phyloP scores from a whole-genome alignment of 2,888 invertebrate genomes.

The Tachina fera region DNA sequence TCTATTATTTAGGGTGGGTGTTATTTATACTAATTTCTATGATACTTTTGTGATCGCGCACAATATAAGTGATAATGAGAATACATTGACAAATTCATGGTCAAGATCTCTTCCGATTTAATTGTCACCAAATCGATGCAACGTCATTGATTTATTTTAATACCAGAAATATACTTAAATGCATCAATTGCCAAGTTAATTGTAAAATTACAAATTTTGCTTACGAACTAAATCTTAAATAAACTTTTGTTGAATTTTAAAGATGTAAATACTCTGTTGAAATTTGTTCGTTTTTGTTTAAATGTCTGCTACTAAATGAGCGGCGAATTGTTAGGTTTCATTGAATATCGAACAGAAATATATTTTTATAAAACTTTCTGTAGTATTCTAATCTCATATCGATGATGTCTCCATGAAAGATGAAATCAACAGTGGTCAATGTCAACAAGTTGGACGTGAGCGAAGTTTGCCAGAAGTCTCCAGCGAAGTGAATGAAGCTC shows the following conservation, averaged over 20 bases:
- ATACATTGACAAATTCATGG: conserved; percentile 66
- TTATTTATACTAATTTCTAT: conserved; percentile 78
- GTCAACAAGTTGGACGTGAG: too few species aligned
- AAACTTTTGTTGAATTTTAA: background rate
- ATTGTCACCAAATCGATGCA: conserved; percentile 49
- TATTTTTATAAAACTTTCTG: too few species aligned
- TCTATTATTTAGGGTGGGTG: conserved; percentile 52
- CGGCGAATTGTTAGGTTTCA: too few species aligned
- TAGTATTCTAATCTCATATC: too few species aligned
- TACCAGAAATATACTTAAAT: conserved; percentile 39
- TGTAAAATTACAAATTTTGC: conserved; percentile 7
- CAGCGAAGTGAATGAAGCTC: too few species aligned
- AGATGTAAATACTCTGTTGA: background rate
- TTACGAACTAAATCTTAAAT: conserved; percentile 2
- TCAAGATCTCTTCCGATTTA: conserved; percentile 64
- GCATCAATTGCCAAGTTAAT: conserved; percentile 55
- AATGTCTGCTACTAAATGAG: too few species aligned
- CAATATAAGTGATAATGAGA: conserved; percentile 43
- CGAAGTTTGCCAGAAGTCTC: too few species aligned
- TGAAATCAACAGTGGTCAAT: too few species aligned
- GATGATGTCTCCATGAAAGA: too few species aligned
- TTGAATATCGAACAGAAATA: too few species aligned
- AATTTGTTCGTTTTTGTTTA: too few species aligned
- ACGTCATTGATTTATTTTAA: conserved; percentile 71
- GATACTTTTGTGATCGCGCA: conserved; percentile 23